Percentiles rank a stretch among this genome's conserved stretches.
Evolutionary conservation across 2,113 vertebrate species (phyloP).

Genomic region (Melanostigma gelatinosum): DNA sequence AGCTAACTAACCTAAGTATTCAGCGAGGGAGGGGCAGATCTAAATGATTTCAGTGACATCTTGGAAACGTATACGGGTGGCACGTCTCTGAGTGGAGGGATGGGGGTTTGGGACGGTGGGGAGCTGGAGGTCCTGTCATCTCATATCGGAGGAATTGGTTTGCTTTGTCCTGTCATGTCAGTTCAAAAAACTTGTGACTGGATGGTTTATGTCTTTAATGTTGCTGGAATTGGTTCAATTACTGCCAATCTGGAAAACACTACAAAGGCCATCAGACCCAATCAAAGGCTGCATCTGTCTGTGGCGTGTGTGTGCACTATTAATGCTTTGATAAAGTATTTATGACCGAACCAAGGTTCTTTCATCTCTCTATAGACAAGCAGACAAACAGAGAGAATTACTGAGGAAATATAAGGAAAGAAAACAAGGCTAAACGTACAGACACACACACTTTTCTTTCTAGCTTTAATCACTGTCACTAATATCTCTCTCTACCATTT

Average conservation of each 20-base stretch:
- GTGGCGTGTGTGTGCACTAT: slow-evolving; percentile 22
- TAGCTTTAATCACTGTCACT: slow-evolving; percentile 4
- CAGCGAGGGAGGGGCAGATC: slow-evolving; percentile 26
- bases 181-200: slow-evolving; percentile 57
- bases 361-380: slow-evolving; percentile 64
- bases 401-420: slow-evolving; percentile 22
- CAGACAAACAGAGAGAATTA: slow-evolving; percentile 45
- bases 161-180: slow-evolving; percentile 60
- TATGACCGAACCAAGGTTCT: slow-evolving; percentile 64
- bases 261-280: slow-evolving; percentile 71
- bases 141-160: slow-evolving; percentile 30
- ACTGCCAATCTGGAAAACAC: slow-evolving; percentile 71
- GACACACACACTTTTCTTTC: slow-evolving; percentile 13
- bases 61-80: slow-evolving; percentile 28
- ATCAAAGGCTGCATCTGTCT: slow-evolving; percentile 59
- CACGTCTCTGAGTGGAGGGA: slow-evolving; percentile 36
- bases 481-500: not conserved
- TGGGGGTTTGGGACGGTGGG: slow-evolving; percentile 19
- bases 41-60: slow-evolving; percentile 50
- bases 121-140: slow-evolving; percentile 59
- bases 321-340: slow-evolving; percentile 76
- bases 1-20: slow-evolving; percentile 41
- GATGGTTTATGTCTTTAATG: slow-evolving; percentile 71
- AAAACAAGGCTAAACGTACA: slow-evolving; percentile 35
- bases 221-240: slow-evolving; percentile 72